Percentiles rank a stretch among this genome's conserved stretches.
Evolutionary conservation across 2,797 vertebrate species (phyloP).

Genomic region (Melanotaenia parkinsoni): DNA sequence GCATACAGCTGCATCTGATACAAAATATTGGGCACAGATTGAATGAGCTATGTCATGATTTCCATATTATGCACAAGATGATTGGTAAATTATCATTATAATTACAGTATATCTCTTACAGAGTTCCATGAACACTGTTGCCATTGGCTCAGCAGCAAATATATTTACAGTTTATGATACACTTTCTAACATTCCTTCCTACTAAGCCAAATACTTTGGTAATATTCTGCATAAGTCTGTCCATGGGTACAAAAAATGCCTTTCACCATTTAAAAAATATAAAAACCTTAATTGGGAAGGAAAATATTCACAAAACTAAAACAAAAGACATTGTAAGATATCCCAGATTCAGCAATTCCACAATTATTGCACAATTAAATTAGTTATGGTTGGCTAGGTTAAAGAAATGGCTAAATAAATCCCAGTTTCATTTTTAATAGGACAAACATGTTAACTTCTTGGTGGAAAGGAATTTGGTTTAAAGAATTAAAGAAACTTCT

Average conservation of each 20-base stretch:
- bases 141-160: constrained; percentile 34
- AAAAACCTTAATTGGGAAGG: neutral
- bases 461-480: constrained; percentile 67
- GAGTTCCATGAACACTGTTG: constrained; percentile 48
- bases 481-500: constrained; percentile 66
- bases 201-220: constrained; percentile 24
- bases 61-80: constrained; percentile 57
- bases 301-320: neutral
- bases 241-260: neutral
- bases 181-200: constrained; percentile 11
- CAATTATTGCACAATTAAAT: constrained; percentile 20
- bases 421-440: constrained; percentile 59
- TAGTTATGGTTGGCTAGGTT: constrained; percentile 57
- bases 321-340: neutral
- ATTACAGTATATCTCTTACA: constrained; percentile 48
- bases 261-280: too few relatives aligned
- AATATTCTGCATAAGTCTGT: neutral
- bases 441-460: constrained; percentile 67
- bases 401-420: constrained; percentile 55
- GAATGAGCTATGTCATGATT: constrained; percentile 56
- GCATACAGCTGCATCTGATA: constrained; percentile 73
- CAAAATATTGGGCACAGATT: constrained; percentile 56
- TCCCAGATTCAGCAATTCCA: constrained; percentile 6
- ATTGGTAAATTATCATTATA: constrained; percentile 60
- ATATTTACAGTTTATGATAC: constrained; percentile 40